Evolutionary conservation across 2,888 invertebrate species (phyloP), one percentile per base, ranked within the genome.

Genomic region (Eupithecia subfuscata): DNA sequence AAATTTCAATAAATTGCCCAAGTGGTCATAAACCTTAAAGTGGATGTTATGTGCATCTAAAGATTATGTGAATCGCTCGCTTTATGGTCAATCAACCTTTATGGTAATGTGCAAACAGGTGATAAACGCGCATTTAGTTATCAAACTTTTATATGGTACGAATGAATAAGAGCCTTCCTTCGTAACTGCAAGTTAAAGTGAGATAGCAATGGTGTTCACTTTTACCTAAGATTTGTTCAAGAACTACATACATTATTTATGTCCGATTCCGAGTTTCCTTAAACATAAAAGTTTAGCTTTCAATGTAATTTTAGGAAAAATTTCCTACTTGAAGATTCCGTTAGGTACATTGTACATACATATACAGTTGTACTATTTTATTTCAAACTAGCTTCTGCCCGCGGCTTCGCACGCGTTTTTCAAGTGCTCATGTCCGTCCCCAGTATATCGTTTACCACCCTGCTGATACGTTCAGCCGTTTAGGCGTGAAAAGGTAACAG

Each of bases 31-130:
- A 82, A 82, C 77, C 73, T 80, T 78, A 78, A 82, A 86, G 84
- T 86, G 86, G 82, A 82, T 84, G 86, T 89, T 86, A 82, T 85
- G 83, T 83, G 84, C 83, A 84, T 86, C 87, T 87, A 86, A 88
- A 83, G 82, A 83, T 86, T 82, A 86, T 83, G 84, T 82, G 85
- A 84, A 85, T 83, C 72, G 80, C 76, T 70, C 72, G 75, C 80
- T 87, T 89, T 87, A 88, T 86, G 78, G 81, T 77, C 78, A 78
- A 85, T 87, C 84, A 77, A 77, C 77, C 75, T 77, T 84, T 79
- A 77, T 74, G 63, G 68, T 69, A 48, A 79, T 72, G 74, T 83
- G 70, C 73, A 72, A 70, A 79, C 77, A 77, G 79, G 75, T 75
- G 70, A 74, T 77, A 74, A 77, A 75, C 52, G 67, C 52, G 52